A percentile compares a stretch with the other conserved stretches of the same genome.
These are phyloP conservation scores for Tetropium fuscum DNA, from an alignment of 2,888 invertebrate species.

Conservation along the genomic window DNA sequence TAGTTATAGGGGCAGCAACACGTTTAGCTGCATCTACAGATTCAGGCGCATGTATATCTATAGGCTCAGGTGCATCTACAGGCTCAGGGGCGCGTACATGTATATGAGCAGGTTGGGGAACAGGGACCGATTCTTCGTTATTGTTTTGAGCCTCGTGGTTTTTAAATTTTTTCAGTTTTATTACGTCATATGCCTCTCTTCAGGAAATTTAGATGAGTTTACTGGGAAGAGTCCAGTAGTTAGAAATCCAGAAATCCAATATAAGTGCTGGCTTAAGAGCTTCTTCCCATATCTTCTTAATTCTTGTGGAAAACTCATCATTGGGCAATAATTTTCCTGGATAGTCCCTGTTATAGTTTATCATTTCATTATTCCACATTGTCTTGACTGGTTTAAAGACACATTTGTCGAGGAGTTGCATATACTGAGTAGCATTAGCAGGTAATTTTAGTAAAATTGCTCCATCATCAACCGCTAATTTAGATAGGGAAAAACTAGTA, in stretches of 20 bases:
- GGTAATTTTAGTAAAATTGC: conserved; percentile 30
- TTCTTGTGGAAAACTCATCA: not conserved
- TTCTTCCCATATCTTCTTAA: not conserved
- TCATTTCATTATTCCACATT: conserved; percentile 23
- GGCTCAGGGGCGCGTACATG: not conserved
- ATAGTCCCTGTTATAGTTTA: conserved; percentile 18
- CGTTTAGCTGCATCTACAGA: too few relatives aligned
- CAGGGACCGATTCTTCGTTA: not conserved
- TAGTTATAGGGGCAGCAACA: too few relatives aligned
- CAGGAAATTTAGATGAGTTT: not conserved
- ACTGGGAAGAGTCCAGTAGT: conserved; percentile 2
- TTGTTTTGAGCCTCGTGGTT: not conserved
- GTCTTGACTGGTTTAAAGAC: conserved; percentile 30
- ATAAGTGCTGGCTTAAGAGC: not conserved
- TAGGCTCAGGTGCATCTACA: not conserved
- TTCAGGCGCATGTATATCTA: too few relatives aligned
- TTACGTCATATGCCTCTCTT: not conserved
- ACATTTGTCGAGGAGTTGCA: conserved; percentile 29
- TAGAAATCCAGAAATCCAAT: not conserved
- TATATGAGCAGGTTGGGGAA: not conserved
- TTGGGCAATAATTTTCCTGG: not conserved
- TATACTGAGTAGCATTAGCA: conserved; percentile 23
- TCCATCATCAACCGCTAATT: conserved; percentile 28
- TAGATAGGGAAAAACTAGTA: conserved; percentile 24
- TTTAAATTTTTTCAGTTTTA: not conserved